phyloP scores from a whole-genome alignment of 2,113 vertebrate genomes.

The Ellobius talpinus region DNA sequence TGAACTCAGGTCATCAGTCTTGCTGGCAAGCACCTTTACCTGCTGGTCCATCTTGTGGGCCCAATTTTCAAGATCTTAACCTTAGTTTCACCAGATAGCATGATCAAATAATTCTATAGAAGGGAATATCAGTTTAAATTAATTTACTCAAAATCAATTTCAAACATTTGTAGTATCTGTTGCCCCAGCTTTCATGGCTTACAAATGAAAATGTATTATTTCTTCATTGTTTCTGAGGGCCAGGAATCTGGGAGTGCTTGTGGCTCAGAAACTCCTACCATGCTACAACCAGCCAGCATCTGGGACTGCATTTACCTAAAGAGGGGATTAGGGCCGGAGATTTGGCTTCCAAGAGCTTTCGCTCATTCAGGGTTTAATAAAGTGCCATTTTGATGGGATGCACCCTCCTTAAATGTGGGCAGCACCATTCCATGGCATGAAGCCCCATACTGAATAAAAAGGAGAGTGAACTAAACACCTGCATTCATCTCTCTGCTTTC shows the following conservation, averaged over 20 bases:
- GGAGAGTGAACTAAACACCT: not conserved
- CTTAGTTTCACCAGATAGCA: not conserved
- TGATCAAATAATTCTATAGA: slow-evolving; percentile 27
- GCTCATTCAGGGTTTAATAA: not conserved
- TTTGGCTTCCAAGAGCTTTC: not conserved
- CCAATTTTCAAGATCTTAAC: not conserved
- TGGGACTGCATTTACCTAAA: not conserved
- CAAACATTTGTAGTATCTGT: not conserved
- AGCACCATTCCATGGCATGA: not conserved
- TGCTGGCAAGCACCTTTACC: not conserved
- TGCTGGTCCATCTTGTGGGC: not conserved
- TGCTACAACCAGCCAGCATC: not conserved
- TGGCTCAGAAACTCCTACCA: not conserved
- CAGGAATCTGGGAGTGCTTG: not conserved
- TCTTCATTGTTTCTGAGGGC: not conserved
- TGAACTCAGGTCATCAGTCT: not conserved
- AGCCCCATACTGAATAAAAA: not conserved
- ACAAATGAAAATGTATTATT: not conserved
- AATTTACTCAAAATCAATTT: slow-evolving; percentile 33
- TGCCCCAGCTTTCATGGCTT: slow-evolving; percentile 8
- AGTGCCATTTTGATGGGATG: not conserved
- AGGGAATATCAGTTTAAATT: slow-evolving; percentile 5
- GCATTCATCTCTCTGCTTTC: not conserved
- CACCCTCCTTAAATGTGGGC: not conserved
- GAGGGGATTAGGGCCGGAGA: not conserved